Base-by-base conservation (phyloP, 2,113 vertebrate genomes). In the Nibea albiflora region DNA sequence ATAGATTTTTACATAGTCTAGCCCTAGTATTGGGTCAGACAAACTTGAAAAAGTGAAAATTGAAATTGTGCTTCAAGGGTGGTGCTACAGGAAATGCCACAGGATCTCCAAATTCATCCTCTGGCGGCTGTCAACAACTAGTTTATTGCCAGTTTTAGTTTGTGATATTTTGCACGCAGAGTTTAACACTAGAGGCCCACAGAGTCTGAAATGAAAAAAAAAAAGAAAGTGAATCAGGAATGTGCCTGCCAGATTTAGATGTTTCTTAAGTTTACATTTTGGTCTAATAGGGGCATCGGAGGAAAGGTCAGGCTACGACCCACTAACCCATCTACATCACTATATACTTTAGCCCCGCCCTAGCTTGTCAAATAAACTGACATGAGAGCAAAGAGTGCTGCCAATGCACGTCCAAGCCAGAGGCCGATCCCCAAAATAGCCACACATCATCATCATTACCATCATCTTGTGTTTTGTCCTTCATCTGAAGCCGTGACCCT, bases 381-480 rank as follows among this genome's bases (percentile, higher is more conserved):
- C 46, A 71, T 8, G 52, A 74, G 58, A 53, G 57, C 52, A 72
- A 4, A 31, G 35, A 54, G 49, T 0, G 11, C 49, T 44, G 26
- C 42, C 6, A 31, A 54, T 31, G 64, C 42, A 31, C 73, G 24
- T 54, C 24, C 12, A 35, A 46, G 47, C 76, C 78, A 70, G 69
- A 60, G 72, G 61, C 46, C 3, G 5, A 46, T 49, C 56, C 74
- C 49, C 49, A 66, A 88, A 93, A 88, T 90, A 85, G 76, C 83
- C 71, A 4, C 84, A 82, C 67, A 73, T 76, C 70, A 79, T 92
- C 85, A 88, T 92, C 85, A 88, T 92, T 80, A 89, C 80, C 78
- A 81, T 81, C 84, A 68, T 87, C 73, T 74, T 63, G 70, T 78
- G 67, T 86, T 74, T 83, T 81, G 88, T 81, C 83, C 81, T 85